Evolutionary conservation across 1,140 invertebrate genomes (phyloP).

Genomic region (Helicorthomorpha holstii): DNA sequence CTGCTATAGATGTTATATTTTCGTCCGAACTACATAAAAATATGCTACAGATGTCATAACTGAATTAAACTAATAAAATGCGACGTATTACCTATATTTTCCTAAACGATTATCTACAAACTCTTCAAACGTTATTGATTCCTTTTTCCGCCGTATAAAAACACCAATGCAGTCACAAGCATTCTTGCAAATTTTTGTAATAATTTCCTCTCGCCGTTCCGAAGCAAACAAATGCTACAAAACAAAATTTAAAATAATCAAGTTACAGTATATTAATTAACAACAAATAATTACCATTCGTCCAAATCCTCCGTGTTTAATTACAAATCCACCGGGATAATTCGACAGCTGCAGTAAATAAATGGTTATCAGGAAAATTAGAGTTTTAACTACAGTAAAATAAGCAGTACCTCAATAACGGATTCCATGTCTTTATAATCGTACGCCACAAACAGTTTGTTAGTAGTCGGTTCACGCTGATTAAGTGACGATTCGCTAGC

Average conservation of each 20-base stretch:
- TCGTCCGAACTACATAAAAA: constrained; percentile 51
- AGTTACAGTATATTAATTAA: constrained; percentile 1
- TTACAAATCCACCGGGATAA: constrained; percentile 55
- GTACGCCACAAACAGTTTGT: constrained; percentile 64
- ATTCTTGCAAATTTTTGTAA: constrained; percentile 64
- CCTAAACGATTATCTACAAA: constrained; percentile 74
- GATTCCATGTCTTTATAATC: constrained; percentile 84
- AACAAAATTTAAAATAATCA: constrained; percentile 1
- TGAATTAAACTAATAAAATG: constrained; percentile 5
- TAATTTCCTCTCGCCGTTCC: constrained; percentile 62
- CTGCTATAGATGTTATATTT: constrained; percentile 73
- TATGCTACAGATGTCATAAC: constrained; percentile 7
- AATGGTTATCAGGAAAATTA: neutral
- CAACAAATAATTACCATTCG: constrained; percentile 32
- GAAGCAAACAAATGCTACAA: constrained; percentile 69
- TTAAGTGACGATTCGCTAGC: constrained; percentile 74
- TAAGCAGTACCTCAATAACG: constrained; percentile 42
- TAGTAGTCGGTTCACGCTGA: constrained; percentile 71
- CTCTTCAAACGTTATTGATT: constrained; percentile 64
- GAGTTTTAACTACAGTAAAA: neutral
- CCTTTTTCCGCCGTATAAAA: constrained; percentile 60
- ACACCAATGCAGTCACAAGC: constrained; percentile 63
- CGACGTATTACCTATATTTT: constrained; percentile 53
- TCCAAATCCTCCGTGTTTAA: constrained; percentile 71
- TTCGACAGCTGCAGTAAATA: constrained; percentile 30